Evolutionary conservation across 2,113 vertebrate species (phyloP), one percentile per base, ranked within the genome.

Genomic region (Coturnix japonica): DNA sequence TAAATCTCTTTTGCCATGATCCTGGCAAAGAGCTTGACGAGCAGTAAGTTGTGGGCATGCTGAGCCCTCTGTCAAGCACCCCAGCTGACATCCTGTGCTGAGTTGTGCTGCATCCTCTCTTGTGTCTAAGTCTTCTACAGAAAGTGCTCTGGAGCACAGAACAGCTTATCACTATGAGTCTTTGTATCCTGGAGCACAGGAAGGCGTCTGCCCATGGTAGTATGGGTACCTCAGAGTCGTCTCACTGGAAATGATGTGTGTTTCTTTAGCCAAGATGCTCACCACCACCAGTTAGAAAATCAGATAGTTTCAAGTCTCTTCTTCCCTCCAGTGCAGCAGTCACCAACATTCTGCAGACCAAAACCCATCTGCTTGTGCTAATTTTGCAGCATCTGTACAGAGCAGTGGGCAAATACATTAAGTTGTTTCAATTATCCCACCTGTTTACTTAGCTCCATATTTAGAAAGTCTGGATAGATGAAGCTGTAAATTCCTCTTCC

Each of bases 381-480:
- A 37, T 60, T 87, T 88, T 85, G 73, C 33, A 41, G 64, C 47
- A 33, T 70, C 47, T 53, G 16, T 56, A 46, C 35, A 65, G 77
- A 84, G 43, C 71, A 23, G 35, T 23, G 19, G 60, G 39, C 49
- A 77, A 73, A 72, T 74, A 63, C 13, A 56, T 74, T 20, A 60
- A 64, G 46, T 47, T 73, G 21, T 61, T 93, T 94, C 64, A 77
- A 51, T 97, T 96, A 95, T 90, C 97, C 94, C 91, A 23, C 66
- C 89, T 65, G 73, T 81, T 97, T 95, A 93, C 61, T 44, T 86
- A 94, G 43, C 73, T 93, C 91, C 97, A 79, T 96, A 91, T 96
- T 95, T 59, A 35, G 92, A 94, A 89, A 95, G 76, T 65, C n/a
- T 82, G 72, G 56, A 84, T 85, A 95, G 94, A 91, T 77, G 51